A percentile compares a stretch with the other conserved stretches of the same genome.
phyloP scores from a whole-genome alignment of 2,113 vertebrate genomes.

The Poeciliopsis prolifica region DNA sequence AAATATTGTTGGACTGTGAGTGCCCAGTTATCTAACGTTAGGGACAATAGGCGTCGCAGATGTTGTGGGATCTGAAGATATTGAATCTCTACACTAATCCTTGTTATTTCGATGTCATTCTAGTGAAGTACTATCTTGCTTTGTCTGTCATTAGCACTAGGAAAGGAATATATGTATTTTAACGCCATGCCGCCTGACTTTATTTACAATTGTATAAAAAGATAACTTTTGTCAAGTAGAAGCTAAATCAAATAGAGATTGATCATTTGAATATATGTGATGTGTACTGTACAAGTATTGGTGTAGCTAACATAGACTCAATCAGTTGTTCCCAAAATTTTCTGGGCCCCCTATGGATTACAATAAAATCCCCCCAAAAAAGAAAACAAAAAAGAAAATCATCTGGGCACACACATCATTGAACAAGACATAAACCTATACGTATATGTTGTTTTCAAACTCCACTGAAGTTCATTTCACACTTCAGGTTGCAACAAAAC shows the following conservation, averaged over 20 bases:
- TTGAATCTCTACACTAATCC: not conserved
- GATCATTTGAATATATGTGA: not conserved
- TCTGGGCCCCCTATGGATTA: too few relatives aligned
- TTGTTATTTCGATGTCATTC: not conserved
- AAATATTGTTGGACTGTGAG: too few relatives aligned
- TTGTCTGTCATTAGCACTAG: not conserved
- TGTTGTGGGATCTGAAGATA: not conserved
- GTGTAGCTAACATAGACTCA: not conserved
- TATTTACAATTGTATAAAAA: not conserved
- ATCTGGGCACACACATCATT: too few relatives aligned
- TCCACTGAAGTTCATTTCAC: too few relatives aligned
- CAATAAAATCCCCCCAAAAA: too few relatives aligned
- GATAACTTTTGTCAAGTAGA: not conserved
- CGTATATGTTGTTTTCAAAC: too few relatives aligned
- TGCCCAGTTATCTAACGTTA: too few relatives aligned
- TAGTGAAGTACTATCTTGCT: not conserved
- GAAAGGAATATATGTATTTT: not conserved
- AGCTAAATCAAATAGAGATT: not conserved
- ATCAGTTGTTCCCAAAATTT: too few relatives aligned
- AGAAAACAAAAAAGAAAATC: too few relatives aligned
- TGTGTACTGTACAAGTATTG: not conserved
- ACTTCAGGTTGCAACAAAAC: too few relatives aligned
- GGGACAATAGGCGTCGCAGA: too few relatives aligned
- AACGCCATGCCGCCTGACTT: not conserved
- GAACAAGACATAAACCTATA: too few relatives aligned